A percentile compares a stretch with the other conserved stretches of the same genome.
These are phyloP conservation scores for Hybos culiciformis DNA, from an alignment of 2,888 invertebrate genomes.

Conservation along the genomic window DNA sequence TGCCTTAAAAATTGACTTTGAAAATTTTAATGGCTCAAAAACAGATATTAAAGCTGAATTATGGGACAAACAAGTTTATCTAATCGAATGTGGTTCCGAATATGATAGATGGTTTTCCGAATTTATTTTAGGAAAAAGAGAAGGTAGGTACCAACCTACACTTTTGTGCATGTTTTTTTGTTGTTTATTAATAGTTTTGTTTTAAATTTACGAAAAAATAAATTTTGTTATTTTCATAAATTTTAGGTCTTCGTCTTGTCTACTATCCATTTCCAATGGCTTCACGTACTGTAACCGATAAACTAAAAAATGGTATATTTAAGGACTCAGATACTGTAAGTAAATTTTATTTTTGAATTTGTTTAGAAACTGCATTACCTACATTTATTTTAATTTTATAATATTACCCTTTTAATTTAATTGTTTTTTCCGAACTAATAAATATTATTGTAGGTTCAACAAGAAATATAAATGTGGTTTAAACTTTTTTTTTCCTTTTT, in stretches of 20 bases:
- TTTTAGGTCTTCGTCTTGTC: constrained; percentile 41
- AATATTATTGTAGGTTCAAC: background rate
- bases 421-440: no score
- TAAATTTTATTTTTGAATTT: no score
- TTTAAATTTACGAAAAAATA: no score
- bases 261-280: constrained; percentile 43
- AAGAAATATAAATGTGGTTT: background rate
- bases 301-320: constrained; percentile 10
- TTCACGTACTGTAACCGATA: constrained; percentile 21
- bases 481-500: background rate
- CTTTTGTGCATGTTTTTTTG: no score
- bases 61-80: constrained; percentile 45
- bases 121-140: constrained; percentile 31
- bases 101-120: constrained; percentile 60
- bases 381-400: no score
- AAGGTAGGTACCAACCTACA: no score
- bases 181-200: no score
- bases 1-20: constrained; percentile 39
- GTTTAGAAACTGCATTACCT: no score
- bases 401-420: no score
- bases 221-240: no score
- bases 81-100: constrained; percentile 58
- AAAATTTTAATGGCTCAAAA: constrained; percentile 23
- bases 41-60: constrained; percentile 36
- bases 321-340: background rate